A percentile compares a stretch with the other conserved stretches of the same genome.
phyloP scores from a whole-genome alignment of 2,797 vertebrate species.

The Chloroceryle amazona region DNA sequence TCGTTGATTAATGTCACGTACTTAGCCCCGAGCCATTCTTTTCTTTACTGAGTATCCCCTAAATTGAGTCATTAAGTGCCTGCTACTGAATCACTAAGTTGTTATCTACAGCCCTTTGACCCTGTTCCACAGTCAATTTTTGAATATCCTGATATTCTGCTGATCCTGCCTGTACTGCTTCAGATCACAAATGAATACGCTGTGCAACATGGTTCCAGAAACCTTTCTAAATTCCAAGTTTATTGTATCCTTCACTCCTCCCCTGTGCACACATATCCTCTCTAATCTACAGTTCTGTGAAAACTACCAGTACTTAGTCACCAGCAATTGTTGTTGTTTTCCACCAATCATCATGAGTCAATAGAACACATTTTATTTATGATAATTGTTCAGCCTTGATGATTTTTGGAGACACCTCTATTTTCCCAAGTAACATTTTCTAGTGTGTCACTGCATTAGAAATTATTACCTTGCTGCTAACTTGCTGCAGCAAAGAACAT shows the following conservation, averaged over 20 bases:
- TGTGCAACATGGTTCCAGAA: not conserved
- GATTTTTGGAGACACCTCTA: not conserved
- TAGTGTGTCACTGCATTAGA: not conserved
- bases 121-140: not conserved
- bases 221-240: not conserved
- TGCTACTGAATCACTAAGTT: not conserved
- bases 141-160: not conserved
- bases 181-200: not conserved
- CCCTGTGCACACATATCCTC: too few species aligned
- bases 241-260: not conserved
- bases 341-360: not conserved
- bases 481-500: not conserved
- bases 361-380: not conserved
- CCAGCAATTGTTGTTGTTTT: not conserved
- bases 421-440: not conserved
- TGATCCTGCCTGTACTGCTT: not conserved
- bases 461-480: not conserved
- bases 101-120: not conserved
- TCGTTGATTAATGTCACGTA: not conserved
- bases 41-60: accelerated
- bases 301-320: not conserved
- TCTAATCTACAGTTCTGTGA: not conserved
- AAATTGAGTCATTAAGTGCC: not conserved
- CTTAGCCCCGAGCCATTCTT: not conserved
- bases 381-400: not conserved